Evolutionary conservation across 2,113 vertebrate species (phyloP).

Genomic region (Lasiurus cinereus): DNA sequence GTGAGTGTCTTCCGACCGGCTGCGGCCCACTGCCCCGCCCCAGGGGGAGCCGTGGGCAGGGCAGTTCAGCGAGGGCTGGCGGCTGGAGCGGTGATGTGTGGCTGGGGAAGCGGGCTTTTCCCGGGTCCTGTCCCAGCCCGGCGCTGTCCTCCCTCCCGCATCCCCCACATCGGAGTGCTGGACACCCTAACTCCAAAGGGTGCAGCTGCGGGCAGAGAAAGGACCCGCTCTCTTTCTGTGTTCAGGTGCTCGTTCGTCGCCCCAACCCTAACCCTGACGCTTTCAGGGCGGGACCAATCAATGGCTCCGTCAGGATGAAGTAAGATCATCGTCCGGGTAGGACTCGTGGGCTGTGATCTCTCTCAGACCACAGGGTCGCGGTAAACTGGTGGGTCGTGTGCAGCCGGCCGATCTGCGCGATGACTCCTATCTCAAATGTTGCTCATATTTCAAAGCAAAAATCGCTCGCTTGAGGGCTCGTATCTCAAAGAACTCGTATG

Average conservation of each 20-base stretch:
- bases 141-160: neutral
- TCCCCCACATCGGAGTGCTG: neutral
- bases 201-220: neutral
- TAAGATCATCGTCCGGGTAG: neutral
- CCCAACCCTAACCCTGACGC: neutral
- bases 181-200: neutral
- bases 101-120: neutral
- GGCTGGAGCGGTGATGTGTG: fast-evolving
- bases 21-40: neutral
- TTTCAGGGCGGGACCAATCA: neutral
- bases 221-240: neutral
- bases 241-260: neutral
- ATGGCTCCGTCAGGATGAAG: neutral
- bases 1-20: slow-evolving; percentile 74
- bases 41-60: neutral
- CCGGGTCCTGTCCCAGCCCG: neutral
- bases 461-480: no score
- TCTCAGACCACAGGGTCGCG: neutral
- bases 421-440: no score
- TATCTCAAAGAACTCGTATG: no score
- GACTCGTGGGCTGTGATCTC: neutral
- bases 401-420: no score
- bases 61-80: neutral
- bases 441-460: no score
- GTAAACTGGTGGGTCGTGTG: no score